A percentile compares a stretch with the other conserved stretches of the same genome.
phyloP scores from a whole-genome alignment of 1,140 invertebrate genomes.

The Bombus vancouverensis region DNA sequence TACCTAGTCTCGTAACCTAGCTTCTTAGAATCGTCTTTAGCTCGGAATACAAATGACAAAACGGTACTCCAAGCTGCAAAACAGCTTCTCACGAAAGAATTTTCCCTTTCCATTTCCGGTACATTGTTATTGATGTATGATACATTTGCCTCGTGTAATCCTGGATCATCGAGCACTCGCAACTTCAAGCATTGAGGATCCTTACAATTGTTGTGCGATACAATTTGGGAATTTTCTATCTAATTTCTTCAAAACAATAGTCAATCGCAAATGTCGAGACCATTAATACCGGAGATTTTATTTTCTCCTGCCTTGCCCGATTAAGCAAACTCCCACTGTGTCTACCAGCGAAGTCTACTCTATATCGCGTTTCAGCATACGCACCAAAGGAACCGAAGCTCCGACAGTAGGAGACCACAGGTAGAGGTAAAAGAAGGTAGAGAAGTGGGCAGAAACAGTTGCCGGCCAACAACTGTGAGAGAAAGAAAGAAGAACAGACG shows the following conservation, averaged over 20 bases:
- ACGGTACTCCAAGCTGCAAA: not conserved
- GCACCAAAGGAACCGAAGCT: not conserved
- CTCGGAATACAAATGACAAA: not conserved
- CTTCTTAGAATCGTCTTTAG: not conserved
- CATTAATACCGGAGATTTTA: no score
- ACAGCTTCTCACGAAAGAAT: not conserved
- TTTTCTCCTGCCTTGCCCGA: no score
- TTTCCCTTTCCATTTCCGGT: not conserved
- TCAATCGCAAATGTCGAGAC: no score
- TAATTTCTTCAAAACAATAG: no score
- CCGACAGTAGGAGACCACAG: conserved; percentile 30
- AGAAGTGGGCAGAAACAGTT: conserved; percentile 17
- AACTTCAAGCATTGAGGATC: no score
- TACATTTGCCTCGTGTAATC: not conserved
- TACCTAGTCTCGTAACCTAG: not conserved
- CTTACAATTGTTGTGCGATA: no score
- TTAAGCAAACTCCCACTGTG: not conserved
- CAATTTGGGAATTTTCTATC: no score
- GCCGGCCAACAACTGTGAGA: conserved; percentile 18
- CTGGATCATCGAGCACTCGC: no score
- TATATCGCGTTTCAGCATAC: not conserved
- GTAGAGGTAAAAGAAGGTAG: conserved; percentile 6
- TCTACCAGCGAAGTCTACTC: not conserved
- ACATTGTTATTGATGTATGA: not conserved
- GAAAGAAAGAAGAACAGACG: not conserved